These are phyloP conservation scores for Apostichopus japonicus DNA, from an alignment of 35 echinoderm and acorn worm genomes.

Conservation along the genomic window DNA sequence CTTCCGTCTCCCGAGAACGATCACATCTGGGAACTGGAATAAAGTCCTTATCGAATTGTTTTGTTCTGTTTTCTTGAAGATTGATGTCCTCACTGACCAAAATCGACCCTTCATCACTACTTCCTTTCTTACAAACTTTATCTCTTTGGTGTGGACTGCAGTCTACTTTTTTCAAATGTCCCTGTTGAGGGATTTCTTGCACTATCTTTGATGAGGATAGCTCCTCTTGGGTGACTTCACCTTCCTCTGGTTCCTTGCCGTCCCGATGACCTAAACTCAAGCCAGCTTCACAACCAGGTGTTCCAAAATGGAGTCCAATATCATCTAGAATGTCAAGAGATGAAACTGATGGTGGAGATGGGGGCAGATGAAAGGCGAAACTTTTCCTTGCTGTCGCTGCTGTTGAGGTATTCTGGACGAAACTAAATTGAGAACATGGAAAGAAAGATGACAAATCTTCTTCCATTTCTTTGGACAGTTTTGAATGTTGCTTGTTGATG, in stretches of 20 bases:
- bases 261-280: neutral
- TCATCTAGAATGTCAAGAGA: slow-evolving; percentile 90
- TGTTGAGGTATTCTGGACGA: neutral
- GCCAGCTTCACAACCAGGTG: neutral
- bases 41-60: neutral
- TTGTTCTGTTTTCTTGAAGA: too few species aligned
- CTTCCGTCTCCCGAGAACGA: neutral
- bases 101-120: too few species aligned
- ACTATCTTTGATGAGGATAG: neutral
- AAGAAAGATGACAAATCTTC: slow-evolving; percentile 5
- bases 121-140: too few species aligned
- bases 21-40: neutral
- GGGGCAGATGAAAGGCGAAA: slow-evolving; percentile 41
- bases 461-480: neutral
- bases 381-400: neutral
- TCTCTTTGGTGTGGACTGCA: too few species aligned
- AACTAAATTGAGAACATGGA: slow-evolving; percentile 50
- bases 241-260: neutral
- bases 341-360: slow-evolving; percentile 76
- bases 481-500: neutral
- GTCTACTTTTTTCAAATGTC: too few species aligned
- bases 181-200: neutral
- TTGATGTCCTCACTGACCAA: too few species aligned
- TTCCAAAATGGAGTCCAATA: slow-evolving; percentile 60
- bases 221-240: neutral